A percentile compares a stretch with the other conserved stretches of the same genome.
These are phyloP conservation scores for human (Homo sapiens) DNA, from an alignment of 2,113 vertebrate genomes.

Conservation along the genomic window GRCh38 chr3:116132001-116132500, in stretches of 20 bases:
- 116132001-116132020: too few relatives aligned
- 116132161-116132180: background rate
- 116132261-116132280: background rate
- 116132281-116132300: slow-evolving; percentile 53
- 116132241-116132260: background rate
- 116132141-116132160: background rate
- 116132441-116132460: slow-evolving; percentile 69
- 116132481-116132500: slow-evolving; percentile 59
- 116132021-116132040: too few relatives aligned
- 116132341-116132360: slow-evolving; percentile 71
- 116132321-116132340: slow-evolving; percentile 69
- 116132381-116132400: slow-evolving; percentile 60
- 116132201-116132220: background rate
- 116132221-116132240: background rate
- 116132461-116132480: slow-evolving; percentile 54
- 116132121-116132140: background rate
- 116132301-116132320: slow-evolving; percentile 71
- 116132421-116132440: background rate
- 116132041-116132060: too few relatives aligned
- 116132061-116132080: too few relatives aligned
- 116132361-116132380: slow-evolving; percentile 51
- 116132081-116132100: too few relatives aligned
- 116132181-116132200: background rate
- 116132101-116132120: too few relatives aligned
- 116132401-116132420: slow-evolving; percentile 18